These are phyloP conservation scores for Drosophila kanapiae DNA, from an alignment of 1,140 invertebrate species.

Conservation along the genomic window DNA sequence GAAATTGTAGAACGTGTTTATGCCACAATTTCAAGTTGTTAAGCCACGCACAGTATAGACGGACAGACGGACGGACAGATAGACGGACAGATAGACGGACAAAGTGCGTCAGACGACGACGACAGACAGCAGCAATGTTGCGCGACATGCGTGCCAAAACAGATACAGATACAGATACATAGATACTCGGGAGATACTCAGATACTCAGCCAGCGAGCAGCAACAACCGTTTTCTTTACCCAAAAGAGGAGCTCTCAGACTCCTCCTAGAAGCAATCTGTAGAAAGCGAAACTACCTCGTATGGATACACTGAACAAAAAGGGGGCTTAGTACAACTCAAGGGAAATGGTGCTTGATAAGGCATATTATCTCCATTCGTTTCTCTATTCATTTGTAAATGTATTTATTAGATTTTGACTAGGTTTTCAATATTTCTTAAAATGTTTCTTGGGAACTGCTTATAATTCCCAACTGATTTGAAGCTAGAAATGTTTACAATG, in stretches of 20 bases:
- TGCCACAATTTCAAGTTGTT: constrained; percentile 83
- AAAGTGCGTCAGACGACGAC: constrained; percentile 41
- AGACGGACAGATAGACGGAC: constrained; percentile 56
- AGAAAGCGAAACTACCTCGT: constrained; percentile 43
- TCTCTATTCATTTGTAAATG: no score
- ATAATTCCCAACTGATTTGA: no score
- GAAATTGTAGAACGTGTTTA: constrained; percentile 82
- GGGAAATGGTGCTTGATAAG: no score
- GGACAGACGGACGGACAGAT: constrained; percentile 38
- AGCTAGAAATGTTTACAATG: no score
- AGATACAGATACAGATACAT: constrained; percentile 42
- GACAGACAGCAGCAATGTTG: constrained; percentile 37
- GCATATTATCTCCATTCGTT: no score
- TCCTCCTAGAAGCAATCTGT: constrained; percentile 31
- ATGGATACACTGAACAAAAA: not conserved
- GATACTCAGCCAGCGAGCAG: constrained; percentile 2
- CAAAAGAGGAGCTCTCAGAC: constrained; percentile 16
- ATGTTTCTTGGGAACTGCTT: no score
- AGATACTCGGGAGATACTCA: constrained; percentile 15
- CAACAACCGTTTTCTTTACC: constrained; percentile 32
- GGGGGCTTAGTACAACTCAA: no score
- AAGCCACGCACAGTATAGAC: constrained; percentile 69
- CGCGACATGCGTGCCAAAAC: constrained; percentile 79
- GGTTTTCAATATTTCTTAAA: no score
- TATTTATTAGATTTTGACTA: no score